Conservation (phyloP, 1,140 invertebrate species). For the Heliothis virescens region DNA sequence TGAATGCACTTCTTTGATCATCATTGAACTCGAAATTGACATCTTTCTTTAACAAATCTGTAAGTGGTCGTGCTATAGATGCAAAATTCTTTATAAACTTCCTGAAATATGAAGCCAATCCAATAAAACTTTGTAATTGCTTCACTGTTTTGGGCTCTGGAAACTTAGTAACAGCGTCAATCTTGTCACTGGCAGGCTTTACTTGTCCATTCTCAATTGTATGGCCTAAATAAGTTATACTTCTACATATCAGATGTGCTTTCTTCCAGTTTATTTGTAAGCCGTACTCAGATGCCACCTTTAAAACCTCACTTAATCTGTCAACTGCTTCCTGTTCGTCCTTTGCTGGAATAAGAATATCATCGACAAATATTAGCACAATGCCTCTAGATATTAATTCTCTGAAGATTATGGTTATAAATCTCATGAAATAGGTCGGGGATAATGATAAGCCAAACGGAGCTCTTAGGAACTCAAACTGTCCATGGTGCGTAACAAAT, state of each 20-base stretch:
- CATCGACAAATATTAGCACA: too few relatives aligned
- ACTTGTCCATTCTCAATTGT: conserved; percentile 40
- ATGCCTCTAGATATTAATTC: too few relatives aligned
- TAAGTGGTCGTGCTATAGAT: conserved; percentile 53
- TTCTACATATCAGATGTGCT: conserved; percentile 50
- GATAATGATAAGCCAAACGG: too few relatives aligned
- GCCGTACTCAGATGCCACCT: conserved; percentile 61
- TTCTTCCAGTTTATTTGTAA: conserved; percentile 66
- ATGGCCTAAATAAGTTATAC: conserved; percentile 46
- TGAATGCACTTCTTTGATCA: conserved; percentile 57
- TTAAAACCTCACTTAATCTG: conserved; percentile 50
- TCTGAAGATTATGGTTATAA: too few relatives aligned
- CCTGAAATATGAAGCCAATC: conserved; percentile 58
- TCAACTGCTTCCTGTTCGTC: neutral
- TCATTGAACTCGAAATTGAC: conserved; percentile 37
- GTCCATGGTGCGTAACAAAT: conserved; percentile 38
- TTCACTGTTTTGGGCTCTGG: conserved; percentile 57
- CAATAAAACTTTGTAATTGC: conserved; percentile 67
- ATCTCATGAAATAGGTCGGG: neutral
- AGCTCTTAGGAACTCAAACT: too few relatives aligned
- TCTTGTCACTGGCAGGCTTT: conserved; percentile 48
- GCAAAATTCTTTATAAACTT: conserved; percentile 60
- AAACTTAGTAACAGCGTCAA: conserved; percentile 63
- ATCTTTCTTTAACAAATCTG: conserved; percentile 52
- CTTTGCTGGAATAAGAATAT: too few relatives aligned